phyloP scores from a whole-genome alignment of 2,113 vertebrate genomes.

The Hepsetus odoe region DNA sequence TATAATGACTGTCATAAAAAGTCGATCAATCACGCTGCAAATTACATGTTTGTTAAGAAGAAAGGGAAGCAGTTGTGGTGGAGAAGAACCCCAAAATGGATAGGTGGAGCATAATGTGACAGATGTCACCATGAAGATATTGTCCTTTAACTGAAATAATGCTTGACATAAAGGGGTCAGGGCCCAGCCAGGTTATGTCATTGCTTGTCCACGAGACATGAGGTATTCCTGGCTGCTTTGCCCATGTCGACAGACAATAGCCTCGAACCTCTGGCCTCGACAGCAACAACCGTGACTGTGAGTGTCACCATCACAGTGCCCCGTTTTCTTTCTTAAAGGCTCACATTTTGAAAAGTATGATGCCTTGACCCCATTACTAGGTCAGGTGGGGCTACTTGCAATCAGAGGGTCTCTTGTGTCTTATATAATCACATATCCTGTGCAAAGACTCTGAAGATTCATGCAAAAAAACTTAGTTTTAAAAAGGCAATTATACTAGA shows the following conservation, averaged over 20 bases:
- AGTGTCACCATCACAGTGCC: background rate
- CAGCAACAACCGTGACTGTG: background rate
- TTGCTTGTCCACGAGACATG: background rate
- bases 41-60: constrained; percentile 65
- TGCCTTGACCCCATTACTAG: background rate
- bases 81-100: constrained; percentile 36
- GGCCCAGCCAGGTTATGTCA: background rate
- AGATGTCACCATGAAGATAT: constrained; percentile 10
- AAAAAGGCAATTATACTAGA: too few relatives aligned
- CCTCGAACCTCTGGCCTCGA: background rate
- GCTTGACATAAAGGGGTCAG: background rate
- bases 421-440: background rate
- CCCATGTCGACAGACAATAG: background rate
- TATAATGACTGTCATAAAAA: constrained; percentile 57
- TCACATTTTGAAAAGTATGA: background rate
- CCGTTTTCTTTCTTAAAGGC: background rate
- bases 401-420: background rate
- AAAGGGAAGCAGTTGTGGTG: constrained; percentile 51
- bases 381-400: background rate
- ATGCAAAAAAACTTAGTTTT: too few relatives aligned
- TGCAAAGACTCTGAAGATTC: too few relatives aligned
- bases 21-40: constrained; percentile 61
- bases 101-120: background rate
- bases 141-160: background rate
- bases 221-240: background rate